These are phyloP conservation scores for Embiotoca jacksoni DNA, from an alignment of 2,113 vertebrate genomes.

Conservation along the genomic window DNA sequence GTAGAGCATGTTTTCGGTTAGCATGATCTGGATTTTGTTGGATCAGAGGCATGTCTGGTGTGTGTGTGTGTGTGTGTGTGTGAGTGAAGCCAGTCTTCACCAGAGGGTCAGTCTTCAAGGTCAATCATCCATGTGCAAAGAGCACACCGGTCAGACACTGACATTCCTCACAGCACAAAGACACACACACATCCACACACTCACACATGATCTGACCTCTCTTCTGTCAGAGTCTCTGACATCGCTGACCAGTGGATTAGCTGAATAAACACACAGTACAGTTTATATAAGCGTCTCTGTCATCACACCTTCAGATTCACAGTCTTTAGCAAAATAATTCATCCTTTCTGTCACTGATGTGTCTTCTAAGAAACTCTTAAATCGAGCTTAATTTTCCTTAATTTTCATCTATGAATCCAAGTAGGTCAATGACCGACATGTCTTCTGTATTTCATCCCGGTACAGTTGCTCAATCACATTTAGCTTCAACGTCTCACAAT, in stretches of 20 bases:
- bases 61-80: constrained; percentile 10
- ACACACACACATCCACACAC: constrained; percentile 7
- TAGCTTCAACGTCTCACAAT: too few relatives aligned
- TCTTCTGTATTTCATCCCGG: too few relatives aligned
- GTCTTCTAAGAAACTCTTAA: background rate
- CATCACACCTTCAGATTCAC: constrained; percentile 60
- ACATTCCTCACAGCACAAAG: constrained; percentile 68
- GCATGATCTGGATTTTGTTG: constrained; percentile 15
- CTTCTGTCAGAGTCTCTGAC: constrained; percentile 27
- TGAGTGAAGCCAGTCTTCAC: constrained; percentile 50
- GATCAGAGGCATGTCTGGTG: constrained; percentile 17
- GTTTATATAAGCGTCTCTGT: constrained; percentile 60
- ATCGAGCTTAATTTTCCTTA: background rate
- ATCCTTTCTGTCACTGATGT: background rate
- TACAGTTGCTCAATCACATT: too few relatives aligned
- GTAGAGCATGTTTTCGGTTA: constrained; percentile 20
- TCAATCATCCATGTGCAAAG: constrained; percentile 62
- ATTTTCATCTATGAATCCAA: background rate
- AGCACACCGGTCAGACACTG: constrained; percentile 52
- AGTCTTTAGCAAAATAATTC: constrained; percentile 35
- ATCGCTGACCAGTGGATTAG: constrained; percentile 35
- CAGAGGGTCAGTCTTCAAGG: constrained; percentile 44
- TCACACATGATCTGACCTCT: constrained; percentile 27
- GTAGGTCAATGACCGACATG: too few relatives aligned
- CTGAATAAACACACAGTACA: constrained; percentile 62